phyloP scores from a whole-genome alignment of 2,113 vertebrate species.

The Cyanoderma ruficeps region DNA sequence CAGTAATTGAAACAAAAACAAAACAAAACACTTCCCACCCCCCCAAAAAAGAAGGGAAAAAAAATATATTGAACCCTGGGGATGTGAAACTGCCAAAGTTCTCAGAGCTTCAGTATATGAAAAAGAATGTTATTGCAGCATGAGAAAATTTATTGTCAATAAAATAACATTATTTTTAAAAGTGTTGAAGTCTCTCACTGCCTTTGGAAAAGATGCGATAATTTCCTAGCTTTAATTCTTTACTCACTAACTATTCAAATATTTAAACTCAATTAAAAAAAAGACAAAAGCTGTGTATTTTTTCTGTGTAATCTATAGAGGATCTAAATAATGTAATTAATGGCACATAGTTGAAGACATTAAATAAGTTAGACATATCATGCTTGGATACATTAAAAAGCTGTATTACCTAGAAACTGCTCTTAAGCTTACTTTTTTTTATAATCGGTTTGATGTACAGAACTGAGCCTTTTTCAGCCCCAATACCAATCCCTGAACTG shows the following conservation, averaged over 20 bases:
- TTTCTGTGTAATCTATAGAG: not conserved
- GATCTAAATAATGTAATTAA: not conserved
- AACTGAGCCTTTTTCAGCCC: not conserved
- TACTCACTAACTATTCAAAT: not conserved
- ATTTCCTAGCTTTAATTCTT: not conserved
- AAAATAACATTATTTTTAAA: not conserved
- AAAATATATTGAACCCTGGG: not conserved
- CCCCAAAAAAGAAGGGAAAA: rapidly evolving
- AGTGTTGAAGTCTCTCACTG: not conserved
- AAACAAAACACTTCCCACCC: not conserved
- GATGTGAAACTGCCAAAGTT: not conserved
- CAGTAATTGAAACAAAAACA: not conserved
- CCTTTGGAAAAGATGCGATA: not conserved
- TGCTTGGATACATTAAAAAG: not conserved
- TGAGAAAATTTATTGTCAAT: not conserved
- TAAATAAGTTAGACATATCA: not conserved
- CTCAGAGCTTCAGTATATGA: not conserved
- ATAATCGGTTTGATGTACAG: not conserved
- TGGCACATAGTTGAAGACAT: not conserved
- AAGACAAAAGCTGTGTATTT: rapidly evolving
- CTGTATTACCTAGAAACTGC: not conserved
- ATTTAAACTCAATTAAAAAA: not conserved
- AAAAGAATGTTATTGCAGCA: not conserved
- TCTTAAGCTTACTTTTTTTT: not conserved
- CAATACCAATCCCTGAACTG: not conserved